These are phyloP conservation scores for Benitochromis conjunctus DNA, from an alignment of 2,113 vertebrate genomes.

Conservation along the genomic window DNA sequence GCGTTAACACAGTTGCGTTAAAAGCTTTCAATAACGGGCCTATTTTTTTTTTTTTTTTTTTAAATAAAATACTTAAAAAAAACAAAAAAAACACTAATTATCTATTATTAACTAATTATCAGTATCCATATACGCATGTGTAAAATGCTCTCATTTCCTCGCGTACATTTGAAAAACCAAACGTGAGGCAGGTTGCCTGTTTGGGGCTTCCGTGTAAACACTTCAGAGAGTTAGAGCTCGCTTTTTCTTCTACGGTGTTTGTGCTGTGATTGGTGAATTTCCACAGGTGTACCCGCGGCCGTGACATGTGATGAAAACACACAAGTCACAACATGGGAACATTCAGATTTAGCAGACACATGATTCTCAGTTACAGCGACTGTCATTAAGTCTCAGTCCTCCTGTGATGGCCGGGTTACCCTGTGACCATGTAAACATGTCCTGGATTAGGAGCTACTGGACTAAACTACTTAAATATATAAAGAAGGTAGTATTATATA, in stretches of 20 bases:
- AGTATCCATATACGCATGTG: too few species aligned
- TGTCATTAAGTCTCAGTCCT: neutral
- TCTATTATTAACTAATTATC: too few species aligned
- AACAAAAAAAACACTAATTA: too few species aligned
- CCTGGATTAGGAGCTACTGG: neutral
- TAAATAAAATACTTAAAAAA: neutral
- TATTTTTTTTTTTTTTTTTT: neutral
- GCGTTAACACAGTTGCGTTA: neutral
- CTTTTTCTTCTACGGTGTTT: neutral
- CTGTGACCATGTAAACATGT: neutral
- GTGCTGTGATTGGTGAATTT: neutral
- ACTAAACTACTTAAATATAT: neutral
- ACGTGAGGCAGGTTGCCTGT: neutral
- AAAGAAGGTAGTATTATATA: neutral
- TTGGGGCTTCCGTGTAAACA: neutral
- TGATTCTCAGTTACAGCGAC: neutral
- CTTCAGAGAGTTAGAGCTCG: neutral
- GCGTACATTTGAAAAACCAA: rapidly evolving
- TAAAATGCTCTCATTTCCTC: too few species aligned
- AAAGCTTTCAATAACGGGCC: rapidly evolving
- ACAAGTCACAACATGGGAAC: neutral
- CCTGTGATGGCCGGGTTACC: neutral
- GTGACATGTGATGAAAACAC: neutral
- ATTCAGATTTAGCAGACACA: neutral
- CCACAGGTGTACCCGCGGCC: rapidly evolving